Percentiles rank a stretch among this genome's conserved stretches.
These are phyloP conservation scores for Notoglanidium macrostoma DNA, from an alignment of 2,797 vertebrate species.

Conservation along the genomic window DNA sequence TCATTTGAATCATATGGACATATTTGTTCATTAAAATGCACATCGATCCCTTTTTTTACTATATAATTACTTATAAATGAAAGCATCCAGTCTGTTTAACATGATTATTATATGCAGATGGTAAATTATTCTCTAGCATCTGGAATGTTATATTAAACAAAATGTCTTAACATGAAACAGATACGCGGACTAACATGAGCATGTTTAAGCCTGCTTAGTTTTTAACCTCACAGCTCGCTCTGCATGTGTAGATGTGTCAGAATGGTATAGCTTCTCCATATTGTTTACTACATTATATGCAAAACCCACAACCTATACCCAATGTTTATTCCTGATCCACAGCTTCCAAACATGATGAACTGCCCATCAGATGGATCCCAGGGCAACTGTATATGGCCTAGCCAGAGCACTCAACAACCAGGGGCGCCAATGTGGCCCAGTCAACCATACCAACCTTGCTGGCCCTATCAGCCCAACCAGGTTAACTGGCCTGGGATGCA, in stretches of 20 bases:
- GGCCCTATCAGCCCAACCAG: slow-evolving; percentile 70
- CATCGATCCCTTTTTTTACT: neutral
- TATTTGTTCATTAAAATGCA: neutral
- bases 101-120: neutral
- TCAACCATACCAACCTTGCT: slow-evolving; percentile 67
- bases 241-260: neutral
- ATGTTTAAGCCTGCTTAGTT: neutral
- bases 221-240: neutral
- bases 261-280: neutral
- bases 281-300: neutral
- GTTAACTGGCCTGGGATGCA: slow-evolving; percentile 44
- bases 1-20: neutral
- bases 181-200: neutral
- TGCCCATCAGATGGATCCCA: slow-evolving; percentile 72
- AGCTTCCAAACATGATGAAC: slow-evolving; percentile 69
- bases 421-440: slow-evolving; percentile 66
- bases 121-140: neutral
- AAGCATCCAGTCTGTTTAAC: neutral
- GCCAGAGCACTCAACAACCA: slow-evolving; percentile 48
- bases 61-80: neutral
- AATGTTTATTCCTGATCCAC: neutral
- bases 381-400: slow-evolving; percentile 66
- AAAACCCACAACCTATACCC: neutral
- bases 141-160: neutral
- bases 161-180: neutral